Evolutionary conservation across 2,888 invertebrate genomes (phyloP).

Genomic region (Bembecia ichneumoniformis): DNA sequence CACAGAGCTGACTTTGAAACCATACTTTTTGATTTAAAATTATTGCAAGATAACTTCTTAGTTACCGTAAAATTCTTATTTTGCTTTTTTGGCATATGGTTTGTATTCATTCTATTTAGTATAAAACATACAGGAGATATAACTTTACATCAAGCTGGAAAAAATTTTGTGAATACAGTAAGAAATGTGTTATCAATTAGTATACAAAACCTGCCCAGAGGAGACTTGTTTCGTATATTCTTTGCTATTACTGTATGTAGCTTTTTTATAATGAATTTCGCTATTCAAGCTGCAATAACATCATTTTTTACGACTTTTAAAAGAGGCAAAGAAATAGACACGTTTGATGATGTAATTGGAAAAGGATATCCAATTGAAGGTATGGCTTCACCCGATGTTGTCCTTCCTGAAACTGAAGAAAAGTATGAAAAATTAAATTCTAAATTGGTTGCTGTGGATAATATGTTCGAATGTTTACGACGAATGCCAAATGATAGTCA

Average conservation of each 20-base stretch:
- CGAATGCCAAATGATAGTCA: slow-evolving; percentile 35
- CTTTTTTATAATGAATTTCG: slow-evolving; percentile 54
- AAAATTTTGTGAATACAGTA: slow-evolving; percentile 47
- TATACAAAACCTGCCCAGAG: slow-evolving; percentile 38
- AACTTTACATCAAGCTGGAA: slow-evolving; percentile 44
- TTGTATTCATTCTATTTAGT: slow-evolving; percentile 39
- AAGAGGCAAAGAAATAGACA: slow-evolving; percentile 54
- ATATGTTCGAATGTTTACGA: slow-evolving; percentile 38
- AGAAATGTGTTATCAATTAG: slow-evolving; percentile 40
- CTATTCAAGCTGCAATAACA: slow-evolving; percentile 52
- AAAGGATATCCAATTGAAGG: slow-evolving; percentile 54
- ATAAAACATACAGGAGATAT: slow-evolving; percentile 23
- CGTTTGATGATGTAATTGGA: slow-evolving; percentile 52
- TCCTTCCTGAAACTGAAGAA: slow-evolving; percentile 50
- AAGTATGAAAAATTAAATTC: slow-evolving; percentile 40
- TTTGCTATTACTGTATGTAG: slow-evolving; percentile 48
- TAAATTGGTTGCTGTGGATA: slow-evolving; percentile 31
- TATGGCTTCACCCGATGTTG: slow-evolving; percentile 52
- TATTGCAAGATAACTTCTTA: slow-evolving; percentile 23
- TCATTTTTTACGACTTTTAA: slow-evolving; percentile 55
- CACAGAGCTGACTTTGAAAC: slow-evolving; percentile 50
- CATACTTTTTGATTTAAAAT: slow-evolving; percentile 36
- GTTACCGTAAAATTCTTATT: slow-evolving; percentile 24
- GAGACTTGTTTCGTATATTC: slow-evolving; percentile 41
- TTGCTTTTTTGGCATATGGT: slow-evolving; percentile 47